Conservation (phyloP, 2,113 vertebrate genomes). For the Chaetodon trifascialis region DNA sequence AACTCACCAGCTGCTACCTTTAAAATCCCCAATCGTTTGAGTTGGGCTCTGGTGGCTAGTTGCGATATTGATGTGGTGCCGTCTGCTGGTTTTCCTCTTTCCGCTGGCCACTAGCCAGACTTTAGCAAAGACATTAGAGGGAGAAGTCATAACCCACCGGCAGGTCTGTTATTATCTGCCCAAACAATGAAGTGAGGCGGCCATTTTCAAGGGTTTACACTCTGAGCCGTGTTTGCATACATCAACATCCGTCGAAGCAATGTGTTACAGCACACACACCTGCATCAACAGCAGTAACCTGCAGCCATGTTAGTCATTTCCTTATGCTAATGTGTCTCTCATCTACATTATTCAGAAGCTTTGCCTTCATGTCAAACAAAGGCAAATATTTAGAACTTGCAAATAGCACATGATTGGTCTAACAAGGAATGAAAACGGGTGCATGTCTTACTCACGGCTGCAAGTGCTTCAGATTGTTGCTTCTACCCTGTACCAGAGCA, state of each 20-base stretch:
- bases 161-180: conserved; percentile 53
- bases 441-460: background rate
- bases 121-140: conserved; percentile 75
- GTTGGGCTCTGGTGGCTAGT: conserved; percentile 79
- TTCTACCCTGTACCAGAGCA: background rate
- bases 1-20: conserved; percentile 83
- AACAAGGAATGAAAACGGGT: conserved; percentile 29
- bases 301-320: conserved; percentile 53
- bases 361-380: conserved; percentile 60
- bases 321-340: conserved; percentile 52
- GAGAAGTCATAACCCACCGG: conserved; percentile 73
- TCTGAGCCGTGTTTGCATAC: conserved; percentile 45
- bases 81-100: conserved; percentile 77
- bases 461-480: background rate
- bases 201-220: conserved; percentile 52
- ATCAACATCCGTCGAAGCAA: conserved; percentile 36
- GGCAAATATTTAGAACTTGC: conserved; percentile 55
- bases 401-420: conserved; percentile 48
- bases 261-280: conserved; percentile 45
- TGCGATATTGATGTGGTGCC: conserved; percentile 81
- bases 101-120: conserved; percentile 70
- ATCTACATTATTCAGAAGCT: conserved; percentile 57
- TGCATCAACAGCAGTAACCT: conserved; percentile 44
- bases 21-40: conserved; percentile 77
- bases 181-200: conserved; percentile 48